Evolutionary conservation across 2,113 vertebrate species (phyloP).

Genomic region (Tonatia bakeri): DNA sequence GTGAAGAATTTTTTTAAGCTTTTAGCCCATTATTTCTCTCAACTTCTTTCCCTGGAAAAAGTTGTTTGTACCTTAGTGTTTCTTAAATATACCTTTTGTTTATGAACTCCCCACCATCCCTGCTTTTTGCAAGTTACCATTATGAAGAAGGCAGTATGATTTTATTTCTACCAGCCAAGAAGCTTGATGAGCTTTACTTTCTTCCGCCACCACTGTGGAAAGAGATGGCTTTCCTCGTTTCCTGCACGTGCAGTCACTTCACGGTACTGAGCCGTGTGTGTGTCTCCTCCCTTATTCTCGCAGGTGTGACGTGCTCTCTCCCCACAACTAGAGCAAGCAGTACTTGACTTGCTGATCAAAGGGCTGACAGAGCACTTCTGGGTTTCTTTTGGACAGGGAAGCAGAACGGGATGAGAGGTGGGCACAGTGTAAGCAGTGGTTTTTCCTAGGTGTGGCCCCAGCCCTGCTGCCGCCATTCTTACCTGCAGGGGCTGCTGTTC

Average conservation of each 20-base stretch:
- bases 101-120: neutral
- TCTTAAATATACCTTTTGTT: neutral
- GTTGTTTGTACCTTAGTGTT: slow-evolving; percentile 2
- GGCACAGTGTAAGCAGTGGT: neutral
- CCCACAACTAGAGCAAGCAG: neutral
- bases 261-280: neutral
- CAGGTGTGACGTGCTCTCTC: neutral
- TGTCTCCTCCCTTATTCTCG: neutral
- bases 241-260: neutral
- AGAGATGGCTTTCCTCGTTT: neutral
- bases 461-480: neutral
- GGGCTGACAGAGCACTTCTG: neutral
- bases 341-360: neutral
- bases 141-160: neutral
- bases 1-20: neutral
- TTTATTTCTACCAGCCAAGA: neutral
- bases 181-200: neutral
- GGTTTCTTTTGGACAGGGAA: neutral
- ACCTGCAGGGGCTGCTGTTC: neutral
- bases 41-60: neutral
- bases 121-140: neutral
- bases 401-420: neutral
- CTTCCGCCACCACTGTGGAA: neutral
- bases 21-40: neutral
- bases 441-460: neutral